Evolutionary conservation across 2,888 invertebrate species (phyloP).

Genomic region (Coecobrya sp.): DNA sequence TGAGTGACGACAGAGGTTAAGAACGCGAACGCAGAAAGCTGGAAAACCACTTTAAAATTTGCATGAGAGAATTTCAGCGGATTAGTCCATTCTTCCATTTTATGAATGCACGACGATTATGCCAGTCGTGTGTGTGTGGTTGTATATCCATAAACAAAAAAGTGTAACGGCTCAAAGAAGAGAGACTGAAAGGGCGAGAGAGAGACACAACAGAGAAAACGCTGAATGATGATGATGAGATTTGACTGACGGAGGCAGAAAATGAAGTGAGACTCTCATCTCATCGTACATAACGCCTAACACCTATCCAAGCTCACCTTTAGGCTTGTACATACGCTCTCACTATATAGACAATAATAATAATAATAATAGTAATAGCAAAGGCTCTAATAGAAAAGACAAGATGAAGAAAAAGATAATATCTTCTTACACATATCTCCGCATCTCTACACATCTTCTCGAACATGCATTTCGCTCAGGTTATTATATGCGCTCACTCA

Average conservation of each 20-base stretch:
- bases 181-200: not conserved
- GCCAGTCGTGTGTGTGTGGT: not conserved
- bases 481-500: too few species aligned
- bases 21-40: not conserved
- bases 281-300: slow-evolving; percentile 4
- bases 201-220: not conserved
- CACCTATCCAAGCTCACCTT: slow-evolving; percentile 8
- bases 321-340: not conserved
- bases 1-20: not conserved
- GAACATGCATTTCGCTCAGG: too few species aligned
- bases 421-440: too few species aligned
- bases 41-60: slow-evolving; percentile 14
- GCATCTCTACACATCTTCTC: too few species aligned
- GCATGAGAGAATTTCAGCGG: not conserved
- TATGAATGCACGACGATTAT: not conserved
- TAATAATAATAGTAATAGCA: too few species aligned
- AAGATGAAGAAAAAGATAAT: too few species aligned
- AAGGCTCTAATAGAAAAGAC: too few species aligned
- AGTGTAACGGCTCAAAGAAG: not conserved
- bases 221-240: not conserved
- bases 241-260: slow-evolving; percentile 15
- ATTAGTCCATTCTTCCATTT: not conserved
- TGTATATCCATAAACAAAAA: slow-evolving; percentile 29
- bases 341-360: not conserved
- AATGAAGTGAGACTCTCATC: slow-evolving; percentile 34